These are phyloP conservation scores for Aythya baeri DNA, from an alignment of 2,113 vertebrate genomes.

Conservation along the genomic window DNA sequence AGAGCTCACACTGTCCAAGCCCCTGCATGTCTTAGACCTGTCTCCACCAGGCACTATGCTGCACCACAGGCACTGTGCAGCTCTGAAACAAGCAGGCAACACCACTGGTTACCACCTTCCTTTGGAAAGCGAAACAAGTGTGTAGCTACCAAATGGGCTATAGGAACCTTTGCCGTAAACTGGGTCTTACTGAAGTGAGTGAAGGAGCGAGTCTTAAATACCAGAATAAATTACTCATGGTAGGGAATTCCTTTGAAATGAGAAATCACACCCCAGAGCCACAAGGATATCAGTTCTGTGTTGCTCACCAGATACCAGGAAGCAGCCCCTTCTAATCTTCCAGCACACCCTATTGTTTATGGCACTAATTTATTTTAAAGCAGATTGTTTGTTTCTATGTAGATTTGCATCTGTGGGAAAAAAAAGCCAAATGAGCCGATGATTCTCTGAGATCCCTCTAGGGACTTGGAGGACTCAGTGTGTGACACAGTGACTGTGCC, in stretches of 20 bases:
- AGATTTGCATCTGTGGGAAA: slow-evolving; percentile 7
- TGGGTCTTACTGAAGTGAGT: not conserved
- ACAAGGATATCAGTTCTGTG: not conserved
- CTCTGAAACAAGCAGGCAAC: not conserved
- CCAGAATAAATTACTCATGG: slow-evolving; percentile 29
- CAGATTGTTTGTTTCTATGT: slow-evolving; percentile 39
- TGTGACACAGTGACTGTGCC: not conserved
- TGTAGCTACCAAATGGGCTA: not conserved
- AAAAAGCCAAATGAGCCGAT: not conserved
- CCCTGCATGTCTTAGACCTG: rapidly evolving
- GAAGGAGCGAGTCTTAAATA: slow-evolving; percentile 11
- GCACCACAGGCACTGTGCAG: not conserved
- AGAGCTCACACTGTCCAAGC: not conserved
- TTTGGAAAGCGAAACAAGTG: not conserved
- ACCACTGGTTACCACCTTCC: not conserved
- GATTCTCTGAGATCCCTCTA: not conserved
- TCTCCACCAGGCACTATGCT: not conserved
- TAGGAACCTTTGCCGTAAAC: not conserved
- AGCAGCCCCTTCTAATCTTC: not conserved
- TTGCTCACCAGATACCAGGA: slow-evolving; percentile 7
- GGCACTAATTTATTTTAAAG: slow-evolving; percentile 30
- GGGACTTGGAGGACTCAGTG: not conserved
- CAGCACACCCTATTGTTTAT: slow-evolving; percentile 24
- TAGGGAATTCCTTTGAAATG: slow-evolving; percentile 58
- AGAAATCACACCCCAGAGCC: slow-evolving; percentile 24